phyloP scores from a whole-genome alignment of 2,113 vertebrate species.

The Amia ocellicauda region DNA sequence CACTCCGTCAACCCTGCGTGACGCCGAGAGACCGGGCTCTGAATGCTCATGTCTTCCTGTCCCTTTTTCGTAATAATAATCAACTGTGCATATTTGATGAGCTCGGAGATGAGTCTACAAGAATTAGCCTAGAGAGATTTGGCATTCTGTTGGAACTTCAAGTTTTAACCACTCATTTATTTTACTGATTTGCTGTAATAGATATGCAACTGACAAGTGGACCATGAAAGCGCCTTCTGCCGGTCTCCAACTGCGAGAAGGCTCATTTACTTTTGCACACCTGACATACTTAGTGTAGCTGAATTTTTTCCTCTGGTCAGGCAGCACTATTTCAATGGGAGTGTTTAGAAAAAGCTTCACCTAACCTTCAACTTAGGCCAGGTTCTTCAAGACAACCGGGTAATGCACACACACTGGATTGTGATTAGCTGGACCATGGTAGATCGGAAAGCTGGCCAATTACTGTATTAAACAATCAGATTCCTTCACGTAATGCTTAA shows the following conservation, averaged over 20 bases:
- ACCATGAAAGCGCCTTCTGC: constrained; percentile 53
- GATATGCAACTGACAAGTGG: constrained; percentile 46
- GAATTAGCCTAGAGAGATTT: constrained; percentile 33
- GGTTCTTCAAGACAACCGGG: too few species aligned
- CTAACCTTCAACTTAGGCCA: too few species aligned
- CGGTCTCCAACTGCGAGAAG: constrained; percentile 41
- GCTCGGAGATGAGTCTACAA: constrained; percentile 20
- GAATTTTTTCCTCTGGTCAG: constrained; percentile 39
- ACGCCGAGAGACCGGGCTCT: not conserved
- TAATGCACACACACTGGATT: too few species aligned
- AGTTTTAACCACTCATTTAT: constrained; percentile 57
- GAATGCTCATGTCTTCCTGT: not conserved
- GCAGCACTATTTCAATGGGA: constrained; percentile 16
- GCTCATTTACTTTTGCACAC: constrained; percentile 45
- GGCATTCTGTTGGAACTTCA: constrained; percentile 39
- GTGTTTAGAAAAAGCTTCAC: too few species aligned
- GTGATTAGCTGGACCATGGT: too few species aligned
- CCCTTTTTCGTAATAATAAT: constrained; percentile 9
- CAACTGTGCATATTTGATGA: constrained; percentile 20
- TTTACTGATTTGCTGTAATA: constrained; percentile 53
- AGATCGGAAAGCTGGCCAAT: too few species aligned
- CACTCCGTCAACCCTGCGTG: not conserved
- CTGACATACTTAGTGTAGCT: constrained; percentile 45
- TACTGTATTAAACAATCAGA: too few species aligned
- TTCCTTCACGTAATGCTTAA: too few species aligned